Conservation (phyloP, 2,888 invertebrate genomes). For the Tolmerus cingulatus region DNA sequence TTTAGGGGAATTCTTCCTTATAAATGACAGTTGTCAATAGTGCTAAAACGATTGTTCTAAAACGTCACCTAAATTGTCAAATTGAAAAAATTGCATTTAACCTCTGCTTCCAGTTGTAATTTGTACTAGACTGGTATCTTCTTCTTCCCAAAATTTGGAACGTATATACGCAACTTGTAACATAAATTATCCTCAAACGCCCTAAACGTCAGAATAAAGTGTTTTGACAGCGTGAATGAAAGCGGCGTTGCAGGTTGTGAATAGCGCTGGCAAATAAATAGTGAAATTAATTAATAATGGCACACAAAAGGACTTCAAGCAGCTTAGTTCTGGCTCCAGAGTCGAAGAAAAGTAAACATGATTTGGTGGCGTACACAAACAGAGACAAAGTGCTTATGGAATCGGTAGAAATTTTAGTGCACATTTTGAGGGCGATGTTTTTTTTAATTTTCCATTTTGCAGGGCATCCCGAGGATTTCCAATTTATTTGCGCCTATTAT, state of each 20-base stretch:
- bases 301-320: conserved; percentile 57
- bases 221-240: neutral
- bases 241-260: neutral
- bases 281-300: conserved; percentile 52
- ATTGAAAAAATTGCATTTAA: neutral
- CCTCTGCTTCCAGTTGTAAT: neutral
- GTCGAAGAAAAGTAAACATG: conserved; percentile 75
- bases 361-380: conserved; percentile 73
- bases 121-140: neutral
- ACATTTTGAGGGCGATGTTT: neutral
- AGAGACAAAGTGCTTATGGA: conserved; percentile 80
- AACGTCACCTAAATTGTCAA: conserved; percentile 5
- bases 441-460: conserved; percentile 49
- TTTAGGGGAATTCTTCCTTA: neutral
- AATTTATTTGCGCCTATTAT: conserved; percentile 92
- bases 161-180: neutral
- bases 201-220: neutral
- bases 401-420: conserved; percentile 66
- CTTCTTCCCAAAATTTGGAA: neutral
- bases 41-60: neutral
- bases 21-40: conserved; percentile 17
- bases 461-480: conserved; percentile 83
- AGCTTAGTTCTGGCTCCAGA: conserved; percentile 63
- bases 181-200: neutral
- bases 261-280: neutral